A percentile compares a stretch with the other conserved stretches of the same genome.
phyloP scores from a whole-genome alignment of 2,797 vertebrate genomes.

The Hipposideros larvatus region DNA sequence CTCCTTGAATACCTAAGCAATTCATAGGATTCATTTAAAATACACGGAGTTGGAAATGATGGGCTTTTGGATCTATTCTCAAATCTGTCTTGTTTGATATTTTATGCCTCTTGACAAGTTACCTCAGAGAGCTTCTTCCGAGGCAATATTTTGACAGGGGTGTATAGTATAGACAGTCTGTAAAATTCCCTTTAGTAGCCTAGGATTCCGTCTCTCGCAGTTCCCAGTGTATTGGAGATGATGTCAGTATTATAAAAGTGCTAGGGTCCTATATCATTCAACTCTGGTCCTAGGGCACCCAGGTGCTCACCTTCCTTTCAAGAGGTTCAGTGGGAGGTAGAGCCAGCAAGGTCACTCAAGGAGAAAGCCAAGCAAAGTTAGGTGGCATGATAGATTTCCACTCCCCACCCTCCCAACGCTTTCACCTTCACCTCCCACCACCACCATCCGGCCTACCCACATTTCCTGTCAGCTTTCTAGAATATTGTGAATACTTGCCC shows the following conservation, averaged over 20 bases:
- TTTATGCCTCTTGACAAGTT: background rate
- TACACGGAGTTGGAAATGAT: background rate
- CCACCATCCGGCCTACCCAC: too few relatives aligned
- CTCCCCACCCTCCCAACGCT: background rate
- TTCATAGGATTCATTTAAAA: conserved; percentile 4
- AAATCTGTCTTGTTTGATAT: background rate
- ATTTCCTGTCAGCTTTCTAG: background rate
- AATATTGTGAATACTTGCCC: background rate
- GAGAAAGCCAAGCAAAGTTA: background rate
- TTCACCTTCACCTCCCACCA: accelerated
- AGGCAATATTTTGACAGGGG: background rate
- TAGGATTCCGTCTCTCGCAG: background rate
- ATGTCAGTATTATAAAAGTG: background rate
- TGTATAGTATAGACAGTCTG: background rate
- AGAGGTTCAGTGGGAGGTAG: background rate
- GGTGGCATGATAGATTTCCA: background rate
- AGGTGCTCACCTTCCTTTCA: background rate
- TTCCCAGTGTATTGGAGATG: background rate
- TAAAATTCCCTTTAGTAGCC: background rate
- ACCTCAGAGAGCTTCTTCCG: background rate
- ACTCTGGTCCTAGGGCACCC: background rate
- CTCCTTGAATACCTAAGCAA: conserved; percentile 33
- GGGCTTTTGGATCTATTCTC: background rate
- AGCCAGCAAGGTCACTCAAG: background rate
- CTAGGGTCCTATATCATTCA: background rate